Base-by-base conservation (phyloP, 2,113 vertebrate genomes). In the Hippotragus niger region DNA sequence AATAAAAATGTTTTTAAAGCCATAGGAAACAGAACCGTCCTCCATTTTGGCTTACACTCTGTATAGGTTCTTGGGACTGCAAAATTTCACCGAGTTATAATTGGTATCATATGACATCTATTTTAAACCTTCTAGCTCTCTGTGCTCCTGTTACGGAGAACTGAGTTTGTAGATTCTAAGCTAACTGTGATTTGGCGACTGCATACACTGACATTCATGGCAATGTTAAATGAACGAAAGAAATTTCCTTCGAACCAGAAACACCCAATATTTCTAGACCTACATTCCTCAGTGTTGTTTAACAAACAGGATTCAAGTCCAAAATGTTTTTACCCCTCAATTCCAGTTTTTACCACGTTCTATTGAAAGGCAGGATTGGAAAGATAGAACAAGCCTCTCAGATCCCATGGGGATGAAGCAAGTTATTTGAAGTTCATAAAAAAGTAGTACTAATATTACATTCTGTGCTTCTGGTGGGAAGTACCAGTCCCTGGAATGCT, bases 1-100 rank as follows among this genome's bases (percentile, higher is more conserved):
- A 98, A 99, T 97, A 98, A 99, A 98, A 98, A 99, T 99, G 81
- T 99, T 99, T 96, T 97, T 98, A 95, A 98, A 98, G 98, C 98
- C 98, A 97, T 98, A 98, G 93, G 99, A 98, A 97, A 98, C 78
- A 97, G 99, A 98, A 98, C 86, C 98, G 94, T 97, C 97, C 95
- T 99, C 99, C 99, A 99, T 99, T 98, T 98, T 99, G 97, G 74
- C 97, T 98, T 96, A 89, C 88, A 94, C 98, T 98, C 97, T 91
- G 97, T 98, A 98, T 96, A 98, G 96, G 97, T 98, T 98, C 94
- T 90, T 93, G 94, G 92, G 97, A 97, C 95, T 60, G 97, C 83
- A 98, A 96, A 98, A 94, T 90, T 97, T 97, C 97, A 98, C 94
- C 8, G 76, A 95, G 97, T 96, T 99, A 98, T 98, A 99, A 98